Evolutionary conservation across 2,113 vertebrate species (phyloP), one percentile per base, ranked within the genome.

Genomic region (Mohoua ochrocephala): DNA sequence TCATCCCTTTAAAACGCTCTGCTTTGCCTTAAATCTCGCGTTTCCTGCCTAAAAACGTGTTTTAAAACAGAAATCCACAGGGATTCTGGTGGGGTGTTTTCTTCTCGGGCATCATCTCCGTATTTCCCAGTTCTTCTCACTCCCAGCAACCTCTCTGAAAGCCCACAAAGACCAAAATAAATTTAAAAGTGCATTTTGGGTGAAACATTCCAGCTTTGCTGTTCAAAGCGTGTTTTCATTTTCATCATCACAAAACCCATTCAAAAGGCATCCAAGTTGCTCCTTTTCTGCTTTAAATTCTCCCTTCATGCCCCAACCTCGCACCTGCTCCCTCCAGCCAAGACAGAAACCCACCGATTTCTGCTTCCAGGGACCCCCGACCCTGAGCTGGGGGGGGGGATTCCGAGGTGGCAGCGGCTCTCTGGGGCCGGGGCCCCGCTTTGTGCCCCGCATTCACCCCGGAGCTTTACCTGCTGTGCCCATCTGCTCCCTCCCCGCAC

Each of bases 31-130:
- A 33, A 80, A 59, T 8, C 49, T 45, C 15, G 2, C 5, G 1
- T 59, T 87, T 69, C 22, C 59, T 21, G 3, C 33, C 81, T 35
- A 6, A 76, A n/a, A 84, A 49, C 0, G 0, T 0, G 2, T 2
- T 52, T 2, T 52, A 4, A 23, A 53, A 39, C 64, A 50, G 37
- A 19, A 37, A 18, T 7, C 59, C 37, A 2, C 9, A 0, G 41
- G n/a, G 16, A 17, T 57, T 84, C n/a, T 49, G 20, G 24, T 13
- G 19, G 45, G 64, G 8, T 12, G 15, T 24, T 73, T 89, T 42
- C n/a, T 20, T n/a, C 79, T n/a, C n/a, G n/a, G n/a, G n/a, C n/a
- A n/a, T n/a, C n/a, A n/a, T n/a, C n/a, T 52, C 70, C 3, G 1
- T 5, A 4, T 59, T 67, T 64, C 52, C 37, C 44, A 33, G 50